Evolutionary conservation across 2,888 invertebrate genomes (phyloP), one percentile per base, ranked within the genome.

Genomic region (Byasa hedistus): DNA sequence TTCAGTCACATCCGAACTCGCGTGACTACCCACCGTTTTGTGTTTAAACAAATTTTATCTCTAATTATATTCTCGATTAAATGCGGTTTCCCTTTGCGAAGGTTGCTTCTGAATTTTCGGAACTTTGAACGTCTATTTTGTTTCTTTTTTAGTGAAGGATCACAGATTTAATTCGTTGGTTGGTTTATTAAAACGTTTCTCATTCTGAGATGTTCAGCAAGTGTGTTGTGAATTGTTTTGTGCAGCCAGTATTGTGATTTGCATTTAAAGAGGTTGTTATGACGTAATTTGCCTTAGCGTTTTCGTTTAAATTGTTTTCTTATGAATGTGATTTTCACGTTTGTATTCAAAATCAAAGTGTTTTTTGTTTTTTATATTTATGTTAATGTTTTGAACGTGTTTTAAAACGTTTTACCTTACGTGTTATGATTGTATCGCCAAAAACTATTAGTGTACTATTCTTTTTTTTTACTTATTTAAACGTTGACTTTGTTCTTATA

Each of bases 11-110:
- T 52, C 17, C 27, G 52, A 23, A 48, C 21, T 65, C 44, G 66
- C 66, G 66, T 66, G 66, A 58, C 66, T 32, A 17, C 27, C 3
- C 32, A 52, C 32, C 44, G 52, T 39, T 10, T 21, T 36, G 55
- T 24, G 54, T 61, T 27, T 36, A 57, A 61, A 58, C 57, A 39
- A 44, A 15, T 39, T 61, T 66, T 21, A 54, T 39, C 24, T 36
- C 21, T 61, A 66, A 66, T 66, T 61, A 54, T 23, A 54, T 58
- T 44, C 27, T 22, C 27, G 36, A 57, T 61, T 44, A 52, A 55
- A 39, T 57, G 57, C 17, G 65, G 57, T 62, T 66, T 66, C 66
- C 57, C 61, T 57, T 61, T 57, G 52, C 57, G 36, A 60, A 57
- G 65, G 65, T 61, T 56, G n/a, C 15, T 39, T 22, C 0, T 44